phyloP scores from a whole-genome alignment of 1,140 invertebrate genomes.

The Saccostrea cuccullata region DNA sequence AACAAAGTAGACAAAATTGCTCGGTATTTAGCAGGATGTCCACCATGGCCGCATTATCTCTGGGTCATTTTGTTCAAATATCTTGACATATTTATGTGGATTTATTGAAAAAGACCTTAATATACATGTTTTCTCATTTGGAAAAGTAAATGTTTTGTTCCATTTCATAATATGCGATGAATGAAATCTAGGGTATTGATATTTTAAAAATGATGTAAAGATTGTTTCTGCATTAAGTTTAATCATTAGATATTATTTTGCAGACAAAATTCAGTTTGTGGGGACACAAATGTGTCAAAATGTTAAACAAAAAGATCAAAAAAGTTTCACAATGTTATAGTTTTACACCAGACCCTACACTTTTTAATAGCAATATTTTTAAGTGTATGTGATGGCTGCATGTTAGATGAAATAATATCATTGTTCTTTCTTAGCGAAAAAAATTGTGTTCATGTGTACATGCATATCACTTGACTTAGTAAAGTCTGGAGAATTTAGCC shows the following conservation, averaged over 20 bases:
- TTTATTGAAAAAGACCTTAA: neutral
- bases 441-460: too few species aligned
- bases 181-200: neutral
- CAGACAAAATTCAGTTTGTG: too few species aligned
- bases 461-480: too few species aligned
- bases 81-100: neutral
- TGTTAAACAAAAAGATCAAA: too few species aligned
- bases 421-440: too few species aligned
- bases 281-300: too few species aligned
- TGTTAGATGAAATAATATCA: too few species aligned
- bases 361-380: too few species aligned
- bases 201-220: neutral
- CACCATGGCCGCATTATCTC: neutral
- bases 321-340: too few species aligned
- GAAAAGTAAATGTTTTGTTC: neutral
- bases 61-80: neutral
- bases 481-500: too few species aligned
- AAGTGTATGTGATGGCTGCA: too few species aligned
- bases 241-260: neutral
- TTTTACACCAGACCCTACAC: too few species aligned
- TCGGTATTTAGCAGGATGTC: neutral
- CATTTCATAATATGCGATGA: neutral
- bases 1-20: slow-evolving; percentile 41
- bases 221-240: neutral
- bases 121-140: neutral